phyloP scores from a whole-genome alignment of 2,888 invertebrate species.

The Lagria hirta region DNA sequence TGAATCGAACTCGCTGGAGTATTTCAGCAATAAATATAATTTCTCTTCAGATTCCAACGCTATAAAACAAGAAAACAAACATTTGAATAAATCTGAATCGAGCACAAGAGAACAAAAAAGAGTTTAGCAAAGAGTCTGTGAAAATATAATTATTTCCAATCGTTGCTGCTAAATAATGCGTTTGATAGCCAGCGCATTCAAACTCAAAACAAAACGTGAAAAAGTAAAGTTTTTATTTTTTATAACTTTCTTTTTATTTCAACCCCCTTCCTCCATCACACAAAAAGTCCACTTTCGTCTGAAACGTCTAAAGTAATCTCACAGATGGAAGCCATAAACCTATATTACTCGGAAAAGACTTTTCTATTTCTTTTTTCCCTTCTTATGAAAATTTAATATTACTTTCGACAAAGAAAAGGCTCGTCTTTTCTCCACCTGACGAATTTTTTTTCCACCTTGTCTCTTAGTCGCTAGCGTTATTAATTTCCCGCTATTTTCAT shows the following conservation, averaged over 20 bases:
- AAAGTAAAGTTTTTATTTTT: slow-evolving; percentile 47
- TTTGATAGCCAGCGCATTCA: slow-evolving; percentile 50
- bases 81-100: slow-evolving; percentile 39
- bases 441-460: too few species aligned
- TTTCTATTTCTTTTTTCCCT: slow-evolving; percentile 55
- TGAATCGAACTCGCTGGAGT: slow-evolving; percentile 16
- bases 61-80: slow-evolving; percentile 36
- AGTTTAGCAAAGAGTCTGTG: slow-evolving; percentile 37
- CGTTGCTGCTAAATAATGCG: slow-evolving; percentile 44
- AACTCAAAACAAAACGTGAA: slow-evolving; percentile 47
- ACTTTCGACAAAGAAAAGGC: slow-evolving; percentile 46
- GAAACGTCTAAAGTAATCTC: slow-evolving; percentile 56
- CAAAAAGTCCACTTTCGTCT: slow-evolving; percentile 55
- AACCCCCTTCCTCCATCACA: slow-evolving; percentile 44
- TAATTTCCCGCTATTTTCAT: too few species aligned
- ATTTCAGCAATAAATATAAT: slow-evolving; percentile 34
- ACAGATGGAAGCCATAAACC: slow-evolving; percentile 57
- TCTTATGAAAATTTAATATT: slow-evolving; percentile 57
- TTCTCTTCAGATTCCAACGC: slow-evolving; percentile 28
- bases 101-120: slow-evolving; percentile 34
- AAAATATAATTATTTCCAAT: slow-evolving; percentile 53
- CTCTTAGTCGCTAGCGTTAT: too few species aligned
- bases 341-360: slow-evolving; percentile 56
- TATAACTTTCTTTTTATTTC: slow-evolving; percentile 43
- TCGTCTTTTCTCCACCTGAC: too few species aligned